These are phyloP conservation scores for Lota lota DNA, from an alignment of 2,113 vertebrate genomes.

Conservation along the genomic window DNA sequence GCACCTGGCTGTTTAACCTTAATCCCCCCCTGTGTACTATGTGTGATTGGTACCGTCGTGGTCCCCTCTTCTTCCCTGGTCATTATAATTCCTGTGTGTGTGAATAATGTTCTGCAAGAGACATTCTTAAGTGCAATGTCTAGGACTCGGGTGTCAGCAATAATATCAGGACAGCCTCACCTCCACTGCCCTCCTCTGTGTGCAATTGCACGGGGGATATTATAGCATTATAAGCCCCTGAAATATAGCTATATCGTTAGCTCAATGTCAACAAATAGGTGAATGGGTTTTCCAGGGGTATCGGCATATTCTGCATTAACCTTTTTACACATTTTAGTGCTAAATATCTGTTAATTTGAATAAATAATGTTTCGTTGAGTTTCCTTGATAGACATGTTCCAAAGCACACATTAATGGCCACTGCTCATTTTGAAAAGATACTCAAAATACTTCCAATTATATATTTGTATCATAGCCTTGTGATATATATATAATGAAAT, in stretches of 20 bases:
- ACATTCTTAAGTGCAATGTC: slow-evolving; percentile 68
- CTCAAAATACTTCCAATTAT: too few relatives aligned
- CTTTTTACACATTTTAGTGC: slow-evolving; percentile 24
- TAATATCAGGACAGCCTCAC: slow-evolving; percentile 63
- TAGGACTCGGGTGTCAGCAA: slow-evolving; percentile 69
- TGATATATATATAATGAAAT: not conserved
- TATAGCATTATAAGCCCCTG: slow-evolving; percentile 54
- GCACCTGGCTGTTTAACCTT: slow-evolving; percentile 49
- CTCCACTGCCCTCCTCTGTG: slow-evolving; percentile 42
- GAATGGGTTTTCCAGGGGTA: slow-evolving; percentile 12
- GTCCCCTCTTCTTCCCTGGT: slow-evolving; percentile 51
- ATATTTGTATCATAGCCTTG: too few relatives aligned
- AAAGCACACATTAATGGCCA: not conserved
- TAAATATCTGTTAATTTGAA: slow-evolving; percentile 35
- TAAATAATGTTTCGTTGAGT: slow-evolving; percentile 32
- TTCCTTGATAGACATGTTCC: slow-evolving; percentile 3
- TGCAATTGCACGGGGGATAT: slow-evolving; percentile 55
- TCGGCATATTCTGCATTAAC: slow-evolving; percentile 7
- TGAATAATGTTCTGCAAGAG: slow-evolving; percentile 72
- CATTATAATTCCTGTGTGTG: slow-evolving; percentile 46
- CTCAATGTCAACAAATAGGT: slow-evolving; percentile 50
- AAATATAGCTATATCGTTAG: slow-evolving; percentile 51
- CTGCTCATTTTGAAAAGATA: not conserved
- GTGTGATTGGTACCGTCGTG: slow-evolving; percentile 26
- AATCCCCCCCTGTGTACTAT: slow-evolving; percentile 41